Percentiles rank a stretch among this genome's conserved stretches.
Conservation (phyloP, 2,797 vertebrate species). For the Aulostomus chinensis region DNA sequence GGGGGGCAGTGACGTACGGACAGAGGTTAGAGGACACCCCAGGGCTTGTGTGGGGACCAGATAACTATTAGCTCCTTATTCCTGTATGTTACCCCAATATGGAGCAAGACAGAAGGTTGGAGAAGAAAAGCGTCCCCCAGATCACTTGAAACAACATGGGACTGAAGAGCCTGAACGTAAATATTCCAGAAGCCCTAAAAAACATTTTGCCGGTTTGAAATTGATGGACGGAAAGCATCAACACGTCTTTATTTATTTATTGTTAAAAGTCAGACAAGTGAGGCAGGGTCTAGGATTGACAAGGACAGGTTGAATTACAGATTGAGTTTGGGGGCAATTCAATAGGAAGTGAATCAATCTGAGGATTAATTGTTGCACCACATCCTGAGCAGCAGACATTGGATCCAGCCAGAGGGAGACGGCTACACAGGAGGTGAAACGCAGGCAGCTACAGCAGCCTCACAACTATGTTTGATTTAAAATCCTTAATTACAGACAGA, state of each 20-base stretch:
- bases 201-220: slow-evolving; percentile 17
- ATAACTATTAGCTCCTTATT: too few species aligned
- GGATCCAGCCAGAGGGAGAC: slow-evolving; percentile 78
- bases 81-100: too few species aligned
- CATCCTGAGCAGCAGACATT: slow-evolving; percentile 82
- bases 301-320: slow-evolving; percentile 79
- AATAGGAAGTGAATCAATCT: slow-evolving; percentile 86
- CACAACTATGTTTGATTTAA: too few species aligned
- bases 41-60: too few species aligned
- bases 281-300: slow-evolving; percentile 69
- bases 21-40: too few species aligned
- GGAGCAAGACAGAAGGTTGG: too few species aligned
- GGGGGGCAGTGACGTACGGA: too few species aligned
- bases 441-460: slow-evolving; percentile 58
- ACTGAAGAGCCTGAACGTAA: too few species aligned
- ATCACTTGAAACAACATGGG: too few species aligned
- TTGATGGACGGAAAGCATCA: slow-evolving; percentile 43
- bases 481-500: too few species aligned
- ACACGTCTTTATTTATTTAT: slow-evolving; percentile 43
- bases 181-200: too few species aligned
- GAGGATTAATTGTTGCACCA: slow-evolving; percentile 85
- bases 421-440: slow-evolving; percentile 71
- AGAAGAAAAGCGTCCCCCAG: too few species aligned
- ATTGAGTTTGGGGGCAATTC: slow-evolving; percentile 81
- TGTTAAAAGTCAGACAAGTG: slow-evolving; percentile 50